Conservation (phyloP, 1,140 invertebrate species). For the Galendromus occidentalis region DNA sequence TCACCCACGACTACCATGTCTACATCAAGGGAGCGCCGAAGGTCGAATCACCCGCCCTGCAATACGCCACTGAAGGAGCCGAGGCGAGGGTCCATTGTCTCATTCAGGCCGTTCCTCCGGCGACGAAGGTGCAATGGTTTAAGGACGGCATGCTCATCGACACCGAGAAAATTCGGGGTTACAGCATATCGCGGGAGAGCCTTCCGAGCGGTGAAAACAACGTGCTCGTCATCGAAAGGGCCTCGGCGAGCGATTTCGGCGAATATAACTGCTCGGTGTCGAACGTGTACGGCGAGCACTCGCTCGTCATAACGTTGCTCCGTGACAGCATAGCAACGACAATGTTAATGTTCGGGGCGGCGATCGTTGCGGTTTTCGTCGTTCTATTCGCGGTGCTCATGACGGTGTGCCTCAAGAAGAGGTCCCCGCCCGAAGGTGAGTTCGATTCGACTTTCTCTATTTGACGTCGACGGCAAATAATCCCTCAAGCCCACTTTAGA, state of each 20-base stretch:
- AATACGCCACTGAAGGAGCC: slow-evolving; percentile 59
- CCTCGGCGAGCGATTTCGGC: slow-evolving; percentile 46
- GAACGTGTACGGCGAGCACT: slow-evolving; percentile 68
- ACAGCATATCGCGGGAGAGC: background rate
- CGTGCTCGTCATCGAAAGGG: slow-evolving; percentile 1
- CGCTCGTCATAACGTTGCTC: slow-evolving; percentile 55
- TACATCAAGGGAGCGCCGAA: slow-evolving; percentile 44
- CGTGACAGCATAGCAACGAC: slow-evolving; percentile 47
- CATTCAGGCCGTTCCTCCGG: slow-evolving; percentile 64
- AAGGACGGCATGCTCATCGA: slow-evolving; percentile 10
- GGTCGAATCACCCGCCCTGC: slow-evolving; percentile 57
- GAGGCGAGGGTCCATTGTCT: slow-evolving; percentile 67
- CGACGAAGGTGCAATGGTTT: slow-evolving; percentile 45
- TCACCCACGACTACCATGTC: slow-evolving; percentile 2
- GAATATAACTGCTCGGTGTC: slow-evolving; percentile 79
- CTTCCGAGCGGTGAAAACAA: background rate
- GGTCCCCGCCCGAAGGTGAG: background rate
- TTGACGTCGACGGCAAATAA: background rate
- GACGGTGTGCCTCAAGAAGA: slow-evolving; percentile 10
- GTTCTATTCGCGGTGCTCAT: background rate
- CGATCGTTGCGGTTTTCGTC: background rate
- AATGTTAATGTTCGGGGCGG: slow-evolving; percentile 8
- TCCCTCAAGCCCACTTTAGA: background rate
- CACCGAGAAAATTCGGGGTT: background rate
- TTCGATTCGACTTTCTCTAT: background rate